Evolutionary conservation across 2,797 vertebrate genomes (phyloP), one percentile per base, ranked within the genome.

Genomic region (Ctenopoma kingsleyae): DNA sequence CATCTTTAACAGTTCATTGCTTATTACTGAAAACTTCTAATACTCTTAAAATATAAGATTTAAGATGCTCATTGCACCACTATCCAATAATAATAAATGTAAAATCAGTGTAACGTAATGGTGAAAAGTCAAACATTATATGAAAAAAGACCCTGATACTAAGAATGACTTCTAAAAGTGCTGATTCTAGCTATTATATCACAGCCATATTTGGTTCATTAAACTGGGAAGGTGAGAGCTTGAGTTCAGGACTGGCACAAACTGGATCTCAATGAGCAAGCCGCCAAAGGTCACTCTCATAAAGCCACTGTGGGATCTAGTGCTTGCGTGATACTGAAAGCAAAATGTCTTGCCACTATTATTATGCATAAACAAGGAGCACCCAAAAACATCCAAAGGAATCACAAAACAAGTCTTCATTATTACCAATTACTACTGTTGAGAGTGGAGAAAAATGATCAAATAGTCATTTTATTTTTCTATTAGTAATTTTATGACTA

Each of bases 201-300:
- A 40, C 56, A 69, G 76, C 73, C 61, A 61, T 80, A 43, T 77
- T 84, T 88, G 89, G 83, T 85, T 90, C 89, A 89, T 92, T 92
- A 90, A 87, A 74, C 83, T 50, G 73, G 67, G 85, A 92, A 91
- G 89, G 90, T 90, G 87, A 91, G 85, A 74, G 76, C 80, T 68
- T 25, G 71, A 85, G 78, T 70, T 82, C 58, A 83, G 80, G 48
- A 85, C 71, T 78, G 67, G 56, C 74, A 78, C 71, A n/a, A n/a
- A 67, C 71, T 59, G 77, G n/a, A 85, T 85, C 72, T 84, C 77
- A 79, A 75, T 80, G 67, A 82, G 77, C 69, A 53, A 43, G 56
- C 71, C 76, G 82, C 76, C 85, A 91, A 89, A 92, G 88, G 89
- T 91, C 86, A 88, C 69, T 66, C 74, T 72, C 86, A 87, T 86